A percentile compares a stretch with the other conserved stretches of the same genome.
These are phyloP conservation scores for Pollenia amentaria DNA, from an alignment of 2,888 invertebrate genomes.

Conservation along the genomic window DNA sequence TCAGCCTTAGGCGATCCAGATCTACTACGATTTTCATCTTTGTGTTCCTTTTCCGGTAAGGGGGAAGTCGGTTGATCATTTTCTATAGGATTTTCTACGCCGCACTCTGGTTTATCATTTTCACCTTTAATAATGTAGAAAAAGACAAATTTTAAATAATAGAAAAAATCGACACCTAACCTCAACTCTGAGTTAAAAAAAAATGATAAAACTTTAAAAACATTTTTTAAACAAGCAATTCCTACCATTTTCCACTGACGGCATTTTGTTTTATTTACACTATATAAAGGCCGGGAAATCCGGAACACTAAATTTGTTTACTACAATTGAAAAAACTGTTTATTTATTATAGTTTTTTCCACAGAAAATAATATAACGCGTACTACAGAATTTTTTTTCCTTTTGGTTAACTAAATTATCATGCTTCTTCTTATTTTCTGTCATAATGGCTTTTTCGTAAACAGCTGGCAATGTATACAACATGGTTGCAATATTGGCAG, in stretches of 20 bases:
- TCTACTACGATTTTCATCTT: constrained; percentile 48
- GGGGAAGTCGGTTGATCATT: constrained; percentile 3
- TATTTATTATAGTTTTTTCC: not conserved
- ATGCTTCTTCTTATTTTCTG: too few species aligned
- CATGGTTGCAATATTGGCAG: too few species aligned
- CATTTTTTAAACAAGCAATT: not conserved
- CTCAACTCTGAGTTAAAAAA: constrained; percentile 53
- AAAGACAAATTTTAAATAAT: not conserved
- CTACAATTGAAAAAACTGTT: not conserved
- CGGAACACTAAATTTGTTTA: not conserved
- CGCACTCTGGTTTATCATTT: constrained; percentile 7
- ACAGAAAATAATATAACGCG: too few species aligned
- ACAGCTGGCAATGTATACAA: too few species aligned
- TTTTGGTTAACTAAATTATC: too few species aligned
- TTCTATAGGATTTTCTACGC: constrained; percentile 17
- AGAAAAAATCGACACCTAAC: constrained; percentile 37
- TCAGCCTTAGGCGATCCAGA: constrained; percentile 33
- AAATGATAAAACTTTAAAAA: constrained; percentile 2
- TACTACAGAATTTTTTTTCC: too few species aligned
- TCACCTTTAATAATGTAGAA: constrained; percentile 41
- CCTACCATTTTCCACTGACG: constrained; percentile 65
- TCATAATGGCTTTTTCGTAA: too few species aligned
- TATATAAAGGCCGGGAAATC: not conserved
- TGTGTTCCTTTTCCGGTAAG: constrained; percentile 5
- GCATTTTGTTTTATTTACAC: constrained; percentile 37